Evolutionary conservation across 2,888 invertebrate genomes (phyloP).

Genomic region (Agapetus fuscipes): DNA sequence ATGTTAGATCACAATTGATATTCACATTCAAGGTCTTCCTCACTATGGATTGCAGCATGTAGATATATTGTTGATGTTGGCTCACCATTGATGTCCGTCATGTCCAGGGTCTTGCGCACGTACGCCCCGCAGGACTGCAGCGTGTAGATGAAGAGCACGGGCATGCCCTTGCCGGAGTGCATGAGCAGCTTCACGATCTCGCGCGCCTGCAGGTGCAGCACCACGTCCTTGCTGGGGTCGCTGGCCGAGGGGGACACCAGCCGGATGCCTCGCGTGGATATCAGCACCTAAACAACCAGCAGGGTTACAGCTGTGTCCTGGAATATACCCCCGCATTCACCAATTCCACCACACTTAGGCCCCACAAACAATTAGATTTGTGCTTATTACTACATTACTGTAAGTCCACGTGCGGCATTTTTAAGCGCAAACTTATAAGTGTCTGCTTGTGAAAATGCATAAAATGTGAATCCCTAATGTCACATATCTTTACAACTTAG

Average conservation of each 20-base stretch:
- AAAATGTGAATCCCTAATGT: no score
- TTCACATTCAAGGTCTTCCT: no score
- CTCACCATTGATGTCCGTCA: constrained; percentile 48
- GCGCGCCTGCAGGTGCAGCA: constrained; percentile 55
- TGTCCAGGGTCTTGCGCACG: constrained; percentile 60
- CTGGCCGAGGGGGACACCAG: constrained; percentile 51
- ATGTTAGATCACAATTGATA: no score
- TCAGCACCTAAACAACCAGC: constrained; percentile 44
- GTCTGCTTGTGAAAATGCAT: no score
- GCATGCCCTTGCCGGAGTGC: constrained; percentile 66
- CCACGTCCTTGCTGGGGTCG: constrained; percentile 45
- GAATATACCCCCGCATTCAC: no score
- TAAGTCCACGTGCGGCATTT: no score
- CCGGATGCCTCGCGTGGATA: constrained; percentile 49
- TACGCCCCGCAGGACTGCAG: constrained; percentile 56
- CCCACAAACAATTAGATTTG: no score
- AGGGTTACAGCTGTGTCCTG: constrained; percentile 11
- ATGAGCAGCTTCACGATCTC: constrained; percentile 67
- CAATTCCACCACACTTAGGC: constrained; percentile 4
- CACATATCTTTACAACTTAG: no score
- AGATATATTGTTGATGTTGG: no score
- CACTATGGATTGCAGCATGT: no score
- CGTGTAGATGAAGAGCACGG: constrained; percentile 73
- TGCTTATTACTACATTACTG: no score
- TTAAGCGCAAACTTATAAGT: no score